Evolutionary conservation across 2,888 invertebrate genomes (phyloP).

Genomic region (Nemurella pictetii): DNA sequence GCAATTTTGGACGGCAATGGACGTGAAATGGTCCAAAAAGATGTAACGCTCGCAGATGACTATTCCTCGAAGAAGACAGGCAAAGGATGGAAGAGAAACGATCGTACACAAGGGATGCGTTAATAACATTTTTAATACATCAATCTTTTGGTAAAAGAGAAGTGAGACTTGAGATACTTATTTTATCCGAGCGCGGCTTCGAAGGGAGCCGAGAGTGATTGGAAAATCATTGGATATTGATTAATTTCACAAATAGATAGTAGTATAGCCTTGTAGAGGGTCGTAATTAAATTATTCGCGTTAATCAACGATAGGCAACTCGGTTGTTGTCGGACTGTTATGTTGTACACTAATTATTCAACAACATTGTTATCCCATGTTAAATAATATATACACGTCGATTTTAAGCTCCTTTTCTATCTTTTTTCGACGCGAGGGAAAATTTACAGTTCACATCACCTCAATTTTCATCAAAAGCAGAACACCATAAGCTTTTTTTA

Average conservation of each 20-base stretch:
- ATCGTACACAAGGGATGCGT: constrained; percentile 36
- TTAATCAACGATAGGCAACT: not conserved
- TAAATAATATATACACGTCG: not conserved
- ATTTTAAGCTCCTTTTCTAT: constrained; percentile 6
- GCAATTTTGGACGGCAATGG: too few species aligned
- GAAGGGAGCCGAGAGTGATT: constrained; percentile 17
- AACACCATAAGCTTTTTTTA: not conserved
- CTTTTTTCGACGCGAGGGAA: not conserved
- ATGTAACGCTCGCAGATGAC: not conserved
- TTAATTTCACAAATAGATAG: not conserved
- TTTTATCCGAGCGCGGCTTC: not conserved
- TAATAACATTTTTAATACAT: constrained; percentile 39
- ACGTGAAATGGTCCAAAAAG: too few species aligned
- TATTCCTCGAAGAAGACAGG: not conserved
- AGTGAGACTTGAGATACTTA: not conserved
- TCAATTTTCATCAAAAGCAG: not conserved
- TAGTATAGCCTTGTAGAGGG: not conserved
- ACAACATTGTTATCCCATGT: not conserved
- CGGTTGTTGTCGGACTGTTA: not conserved
- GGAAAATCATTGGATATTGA: constrained; percentile 27
- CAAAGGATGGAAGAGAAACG: constrained; percentile 16
- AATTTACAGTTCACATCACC: not conserved
- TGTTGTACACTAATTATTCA: not conserved
- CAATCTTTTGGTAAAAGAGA: constrained; percentile 36
- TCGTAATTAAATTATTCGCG: not conserved